Evolutionary conservation across 2,797 vertebrate genomes (phyloP).

Genomic region (Kryptolebias ocellatus): DNA sequence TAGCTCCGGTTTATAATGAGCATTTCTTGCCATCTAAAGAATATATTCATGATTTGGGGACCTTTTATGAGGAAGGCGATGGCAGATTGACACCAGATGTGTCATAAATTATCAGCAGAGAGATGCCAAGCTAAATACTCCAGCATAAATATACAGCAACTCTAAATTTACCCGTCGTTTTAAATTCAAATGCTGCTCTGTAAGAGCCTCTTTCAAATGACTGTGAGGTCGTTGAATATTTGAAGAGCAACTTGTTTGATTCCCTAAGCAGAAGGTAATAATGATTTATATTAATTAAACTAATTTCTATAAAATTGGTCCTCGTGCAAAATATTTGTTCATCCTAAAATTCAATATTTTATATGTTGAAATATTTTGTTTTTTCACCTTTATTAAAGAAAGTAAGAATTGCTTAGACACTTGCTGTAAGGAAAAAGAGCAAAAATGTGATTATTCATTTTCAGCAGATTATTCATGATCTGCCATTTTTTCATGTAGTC

Average conservation of each 20-base stretch:
- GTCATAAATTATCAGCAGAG: constrained; percentile 95
- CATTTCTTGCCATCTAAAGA: constrained; percentile 71
- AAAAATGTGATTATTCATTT: too few relatives aligned
- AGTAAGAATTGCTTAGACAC: too few relatives aligned
- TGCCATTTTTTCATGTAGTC: too few relatives aligned
- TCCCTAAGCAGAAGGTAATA: constrained; percentile 21
- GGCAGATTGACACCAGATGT: constrained; percentile 95
- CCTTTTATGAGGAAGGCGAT: constrained; percentile 89
- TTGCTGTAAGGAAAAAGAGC: too few relatives aligned
- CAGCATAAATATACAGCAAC: constrained; percentile 89
- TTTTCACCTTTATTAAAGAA: too few relatives aligned
- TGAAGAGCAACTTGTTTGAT: constrained; percentile 20
- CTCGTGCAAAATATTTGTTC: too few relatives aligned
- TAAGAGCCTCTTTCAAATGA: constrained; percentile 87
- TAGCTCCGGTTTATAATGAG: constrained; percentile 60
- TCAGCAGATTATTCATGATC: too few relatives aligned
- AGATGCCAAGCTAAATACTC: constrained; percentile 94
- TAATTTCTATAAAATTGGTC: constrained; percentile 19
- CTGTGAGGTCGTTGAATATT: constrained; percentile 81
- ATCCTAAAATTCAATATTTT: too few relatives aligned
- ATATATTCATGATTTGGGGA: constrained; percentile 76
- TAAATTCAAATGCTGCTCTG: constrained; percentile 91
- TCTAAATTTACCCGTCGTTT: constrained; percentile 90
- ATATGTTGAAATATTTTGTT: too few relatives aligned
- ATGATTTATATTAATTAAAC: constrained; percentile 13